These are phyloP conservation scores for Tragelaphus strepsiceros DNA, from an alignment of 2,113 vertebrate genomes.

Conservation along the genomic window DNA sequence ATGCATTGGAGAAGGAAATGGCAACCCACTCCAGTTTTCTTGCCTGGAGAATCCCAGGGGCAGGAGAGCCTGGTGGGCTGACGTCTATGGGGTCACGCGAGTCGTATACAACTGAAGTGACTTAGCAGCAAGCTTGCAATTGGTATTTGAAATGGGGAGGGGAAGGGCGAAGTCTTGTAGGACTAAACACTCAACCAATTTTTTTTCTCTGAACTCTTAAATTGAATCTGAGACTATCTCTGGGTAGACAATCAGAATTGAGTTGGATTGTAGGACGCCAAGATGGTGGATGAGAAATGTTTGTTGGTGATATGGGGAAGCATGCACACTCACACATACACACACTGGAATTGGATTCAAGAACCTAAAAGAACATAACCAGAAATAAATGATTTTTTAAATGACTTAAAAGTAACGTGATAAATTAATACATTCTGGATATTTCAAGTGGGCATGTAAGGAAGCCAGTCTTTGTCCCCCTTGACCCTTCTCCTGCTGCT, in stretches of 20 bases:
- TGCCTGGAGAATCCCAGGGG: too few relatives aligned
- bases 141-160: background rate
- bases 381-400: background rate
- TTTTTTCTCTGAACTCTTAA: background rate
- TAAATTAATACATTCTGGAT: background rate
- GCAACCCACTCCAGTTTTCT: too few relatives aligned
- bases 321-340: background rate
- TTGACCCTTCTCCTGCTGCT: background rate
- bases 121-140: fast-evolving
- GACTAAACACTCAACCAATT: background rate
- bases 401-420: background rate
- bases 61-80: too few relatives aligned
- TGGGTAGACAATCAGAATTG: background rate
- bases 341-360: background rate
- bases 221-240: background rate
- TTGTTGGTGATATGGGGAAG: background rate
- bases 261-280: background rate
- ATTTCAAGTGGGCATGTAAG: background rate
- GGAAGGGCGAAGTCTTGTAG: fast-evolving
- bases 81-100: too few relatives aligned
- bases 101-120: too few relatives aligned
- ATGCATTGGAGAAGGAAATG: too few relatives aligned
- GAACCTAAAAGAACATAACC: background rate
- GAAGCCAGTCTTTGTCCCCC: background rate
- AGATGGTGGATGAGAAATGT: background rate